Evolutionary conservation across 2,888 invertebrate genomes (phyloP).

Genomic region (Lasioglossum figueresi): DNA sequence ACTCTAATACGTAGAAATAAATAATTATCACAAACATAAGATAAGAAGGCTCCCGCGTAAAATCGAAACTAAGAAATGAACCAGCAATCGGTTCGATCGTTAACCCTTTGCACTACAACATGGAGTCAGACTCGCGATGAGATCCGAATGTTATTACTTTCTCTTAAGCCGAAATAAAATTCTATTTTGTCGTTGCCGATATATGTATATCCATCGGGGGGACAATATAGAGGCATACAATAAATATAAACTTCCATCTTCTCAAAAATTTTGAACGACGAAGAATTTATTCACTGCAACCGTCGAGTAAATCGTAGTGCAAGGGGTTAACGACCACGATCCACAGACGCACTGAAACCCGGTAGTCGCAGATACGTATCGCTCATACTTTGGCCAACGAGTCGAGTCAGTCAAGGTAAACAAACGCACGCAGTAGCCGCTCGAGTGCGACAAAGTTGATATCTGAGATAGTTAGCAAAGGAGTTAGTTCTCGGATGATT

Average conservation of each 20-base stretch:
- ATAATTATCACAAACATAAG: not conserved
- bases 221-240: not conserved
- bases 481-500: not conserved
- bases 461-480: not conserved
- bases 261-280: not conserved
- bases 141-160: not conserved
- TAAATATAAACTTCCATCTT: not conserved
- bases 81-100: not conserved
- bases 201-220: not conserved
- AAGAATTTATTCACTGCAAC: not conserved
- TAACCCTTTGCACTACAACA: not conserved
- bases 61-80: not conserved
- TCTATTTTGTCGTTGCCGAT: not conserved
- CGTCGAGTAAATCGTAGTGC: slow-evolving; percentile 1
- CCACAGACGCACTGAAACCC: not conserved
- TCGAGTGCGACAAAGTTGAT: not conserved
- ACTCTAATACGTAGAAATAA: not conserved
- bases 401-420: not conserved
- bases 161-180: not conserved
- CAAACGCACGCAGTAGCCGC: not conserved
- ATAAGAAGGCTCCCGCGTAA: not conserved
- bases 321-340: slow-evolving; percentile 1
- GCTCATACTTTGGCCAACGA: not conserved
- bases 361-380: not conserved
- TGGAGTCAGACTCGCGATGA: not conserved